Base-by-base conservation (phyloP, 53 echinoderm and acorn worm species). In the Echinometra lucunter region DNA sequence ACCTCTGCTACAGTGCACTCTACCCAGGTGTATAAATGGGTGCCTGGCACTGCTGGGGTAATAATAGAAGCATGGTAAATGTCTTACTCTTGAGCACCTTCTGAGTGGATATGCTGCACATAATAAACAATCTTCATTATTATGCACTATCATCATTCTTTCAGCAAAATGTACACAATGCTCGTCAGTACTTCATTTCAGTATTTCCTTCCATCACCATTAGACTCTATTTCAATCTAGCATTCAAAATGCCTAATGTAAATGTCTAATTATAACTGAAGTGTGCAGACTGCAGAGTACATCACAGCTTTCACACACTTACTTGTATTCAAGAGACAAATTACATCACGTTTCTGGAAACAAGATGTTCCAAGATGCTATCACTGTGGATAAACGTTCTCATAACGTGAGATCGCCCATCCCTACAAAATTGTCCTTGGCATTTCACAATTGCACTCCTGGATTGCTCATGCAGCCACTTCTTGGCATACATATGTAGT, bases 371-470 rank as follows among this genome's bases (percentile, higher is more conserved):
- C 27, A 18, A 21, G 83, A 45, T 47, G 83, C 83, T 45, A 49
- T 83, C 83, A 83, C 47, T 27, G 85, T 49, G 85, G 49, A 53
- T 85, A 49, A 28, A 49, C 27, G 28, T 42, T 81, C 85, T 85
- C 85, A 85, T 85, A 85, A 85, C 85, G n/a, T 85, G 85, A 85
- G 85, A 85, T 85, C 85, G 85, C 16, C 85, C 85, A 85, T n/a
- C 85, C 85, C 37, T 40, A 25, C 60, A 37, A 89, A 60, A 89
- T 89, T 60, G 89, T 58, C 89, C 89, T 89, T 89, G 89, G 89
- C 89, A 89, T 89, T 89, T 89, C 60, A 60, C 89, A 35, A 89
- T 89, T 89, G 60, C 89, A 89, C 40, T 89, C 85, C n/a, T 47
- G 85, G 47, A n/a, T 85, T 15, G 85, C 85, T 85, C 85, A 49